Conservation (phyloP, 35 echinoderm and acorn worm genomes). For the Apostichopus californicus region DNA sequence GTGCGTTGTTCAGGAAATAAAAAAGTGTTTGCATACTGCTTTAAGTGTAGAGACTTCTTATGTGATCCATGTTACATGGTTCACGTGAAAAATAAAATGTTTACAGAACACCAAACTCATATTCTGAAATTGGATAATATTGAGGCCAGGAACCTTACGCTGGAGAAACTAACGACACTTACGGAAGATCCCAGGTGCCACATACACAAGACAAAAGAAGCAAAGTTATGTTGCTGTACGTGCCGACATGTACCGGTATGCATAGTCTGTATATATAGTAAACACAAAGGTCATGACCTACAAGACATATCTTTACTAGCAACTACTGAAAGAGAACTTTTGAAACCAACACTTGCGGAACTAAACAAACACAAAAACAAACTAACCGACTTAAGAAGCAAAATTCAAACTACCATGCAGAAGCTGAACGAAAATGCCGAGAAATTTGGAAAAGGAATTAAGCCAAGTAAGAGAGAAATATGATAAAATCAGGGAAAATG, state of each 20-base stretch:
- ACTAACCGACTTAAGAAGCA: neutral
- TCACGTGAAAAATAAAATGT: neutral
- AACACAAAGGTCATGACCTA: neutral
- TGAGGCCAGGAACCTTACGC: too few species aligned
- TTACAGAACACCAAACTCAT: neutral
- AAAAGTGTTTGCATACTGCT: too few species aligned
- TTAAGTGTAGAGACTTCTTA: too few species aligned
- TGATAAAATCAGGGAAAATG: neutral
- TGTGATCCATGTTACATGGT: too few species aligned
- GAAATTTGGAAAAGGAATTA: neutral
- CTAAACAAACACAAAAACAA: neutral
- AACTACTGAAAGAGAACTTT: neutral
- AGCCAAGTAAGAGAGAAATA: neutral
- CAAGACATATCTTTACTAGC: constrained; percentile 27
- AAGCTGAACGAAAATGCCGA: neutral
- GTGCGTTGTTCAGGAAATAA: too few species aligned
- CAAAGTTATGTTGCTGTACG: too few species aligned
- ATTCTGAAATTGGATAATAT: too few species aligned
- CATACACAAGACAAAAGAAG: too few species aligned
- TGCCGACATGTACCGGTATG: too few species aligned
- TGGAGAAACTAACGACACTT: too few species aligned
- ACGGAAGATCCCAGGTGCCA: too few species aligned
- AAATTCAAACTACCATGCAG: neutral
- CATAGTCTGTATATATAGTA: too few species aligned
- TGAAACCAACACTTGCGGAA: neutral